These are phyloP conservation scores for Collichthys lucidus DNA, from an alignment of 2,113 vertebrate species.

Conservation along the genomic window DNA sequence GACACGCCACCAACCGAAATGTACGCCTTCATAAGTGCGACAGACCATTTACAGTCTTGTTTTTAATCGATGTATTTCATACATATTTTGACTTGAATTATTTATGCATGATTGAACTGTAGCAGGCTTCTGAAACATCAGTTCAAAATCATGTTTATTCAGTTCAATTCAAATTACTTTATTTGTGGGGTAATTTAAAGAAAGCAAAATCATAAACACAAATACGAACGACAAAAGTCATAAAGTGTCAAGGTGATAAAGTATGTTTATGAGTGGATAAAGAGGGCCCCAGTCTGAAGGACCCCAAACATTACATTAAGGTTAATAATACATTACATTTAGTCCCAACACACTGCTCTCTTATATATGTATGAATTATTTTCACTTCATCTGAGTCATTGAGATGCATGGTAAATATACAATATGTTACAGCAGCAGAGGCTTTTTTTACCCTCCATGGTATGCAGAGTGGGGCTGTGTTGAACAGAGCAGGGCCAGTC, in stretches of 20 bases:
- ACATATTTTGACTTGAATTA: not conserved
- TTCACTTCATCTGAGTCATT: conserved; percentile 28
- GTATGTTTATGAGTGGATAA: not conserved
- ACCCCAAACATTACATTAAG: not conserved
- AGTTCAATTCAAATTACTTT: not conserved
- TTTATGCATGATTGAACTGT: not conserved
- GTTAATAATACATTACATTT: not conserved
- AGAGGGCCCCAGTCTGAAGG: not conserved
- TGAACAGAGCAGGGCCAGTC: conserved; percentile 65
- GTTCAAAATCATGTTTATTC: not conserved
- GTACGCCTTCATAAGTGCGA: too few relatives aligned
- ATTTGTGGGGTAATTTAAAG: not conserved
- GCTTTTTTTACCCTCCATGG: conserved; percentile 52
- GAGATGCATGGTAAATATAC: conserved; percentile 62
- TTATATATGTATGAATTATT: conserved; percentile 4
- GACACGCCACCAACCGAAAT: not conserved
- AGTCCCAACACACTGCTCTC: not conserved
- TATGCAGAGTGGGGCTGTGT: conserved; percentile 70
- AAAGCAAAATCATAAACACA: not conserved
- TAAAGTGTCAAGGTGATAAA: not conserved
- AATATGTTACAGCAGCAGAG: conserved; percentile 10
- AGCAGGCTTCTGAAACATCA: not conserved
- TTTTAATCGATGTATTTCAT: not conserved
- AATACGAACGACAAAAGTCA: not conserved
- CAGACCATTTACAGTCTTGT: too few relatives aligned